phyloP scores from a whole-genome alignment of 2,113 vertebrate species.

The Procavia capensis region DNA sequence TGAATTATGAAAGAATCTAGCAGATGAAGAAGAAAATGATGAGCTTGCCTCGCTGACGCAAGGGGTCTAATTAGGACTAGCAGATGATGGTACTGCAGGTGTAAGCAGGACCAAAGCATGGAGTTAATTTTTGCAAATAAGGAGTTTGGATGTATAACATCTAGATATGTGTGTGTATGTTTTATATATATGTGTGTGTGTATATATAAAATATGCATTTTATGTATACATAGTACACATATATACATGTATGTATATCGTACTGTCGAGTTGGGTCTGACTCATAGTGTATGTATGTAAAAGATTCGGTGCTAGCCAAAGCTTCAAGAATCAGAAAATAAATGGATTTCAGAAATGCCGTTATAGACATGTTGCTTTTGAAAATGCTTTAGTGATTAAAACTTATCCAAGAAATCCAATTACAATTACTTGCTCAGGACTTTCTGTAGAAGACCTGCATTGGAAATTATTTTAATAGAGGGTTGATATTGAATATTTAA shows the following conservation, averaged over 20 bases:
- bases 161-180: too few species aligned
- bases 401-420: background rate
- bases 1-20: background rate
- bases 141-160: background rate
- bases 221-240: too few species aligned
- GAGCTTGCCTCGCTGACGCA: background rate
- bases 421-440: constrained; percentile 30
- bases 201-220: too few species aligned
- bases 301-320: background rate
- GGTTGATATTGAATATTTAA: background rate
- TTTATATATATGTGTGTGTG: too few species aligned
- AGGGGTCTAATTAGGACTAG: background rate
- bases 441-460: background rate
- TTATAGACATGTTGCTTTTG: constrained; percentile 13
- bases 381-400: constrained; percentile 37
- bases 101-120: background rate
- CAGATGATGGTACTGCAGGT: background rate
- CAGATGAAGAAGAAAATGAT: constrained; percentile 21
- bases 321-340: constrained; percentile 36
- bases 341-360: constrained; percentile 49
- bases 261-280: too few species aligned
- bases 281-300: too few species aligned
- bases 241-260: too few species aligned
- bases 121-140: background rate
- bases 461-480: constrained; percentile 14